Evolutionary conservation across 2,797 vertebrate genomes (phyloP).

Genomic region (Myotis pilosus): DNA sequence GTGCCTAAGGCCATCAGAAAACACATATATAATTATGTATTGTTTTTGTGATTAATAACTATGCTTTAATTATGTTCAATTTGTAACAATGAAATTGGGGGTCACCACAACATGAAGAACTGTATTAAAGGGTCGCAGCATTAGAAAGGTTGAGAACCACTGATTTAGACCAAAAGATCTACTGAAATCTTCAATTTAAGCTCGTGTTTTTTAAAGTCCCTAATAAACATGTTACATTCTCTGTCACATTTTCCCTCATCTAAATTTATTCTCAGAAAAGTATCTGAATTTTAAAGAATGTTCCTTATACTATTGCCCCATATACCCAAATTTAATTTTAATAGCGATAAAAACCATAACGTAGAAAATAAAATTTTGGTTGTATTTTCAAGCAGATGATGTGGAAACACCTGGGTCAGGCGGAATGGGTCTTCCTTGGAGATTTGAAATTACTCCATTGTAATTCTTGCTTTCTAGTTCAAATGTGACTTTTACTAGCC

Average conservation of each 20-base stretch:
- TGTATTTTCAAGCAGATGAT: conserved; percentile 2
- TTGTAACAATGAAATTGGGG: too few species aligned
- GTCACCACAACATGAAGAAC: too few species aligned
- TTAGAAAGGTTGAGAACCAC: too few species aligned
- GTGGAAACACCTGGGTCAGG: background rate
- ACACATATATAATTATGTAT: too few species aligned
- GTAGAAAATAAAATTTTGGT: background rate
- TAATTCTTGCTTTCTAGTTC: background rate
- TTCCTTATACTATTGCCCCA: background rate
- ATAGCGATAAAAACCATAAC: background rate
- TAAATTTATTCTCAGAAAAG: conserved; percentile 25
- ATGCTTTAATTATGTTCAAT: too few species aligned
- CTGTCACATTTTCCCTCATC: background rate
- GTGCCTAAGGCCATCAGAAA: too few species aligned
- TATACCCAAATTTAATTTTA: conserved; percentile 29
- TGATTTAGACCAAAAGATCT: background rate
- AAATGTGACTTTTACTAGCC: background rate
- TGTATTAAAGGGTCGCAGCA: too few species aligned
- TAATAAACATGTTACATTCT: background rate
- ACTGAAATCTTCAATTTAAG: background rate
- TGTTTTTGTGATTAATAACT: too few species aligned
- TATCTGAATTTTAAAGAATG: background rate
- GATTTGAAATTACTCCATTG: background rate
- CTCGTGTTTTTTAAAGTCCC: background rate
- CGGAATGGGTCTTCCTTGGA: background rate